Percentiles rank a stretch among this genome's conserved stretches.
Conservation (phyloP, 2,888 invertebrate species). For the Scotopteryx bipunctaria region DNA sequence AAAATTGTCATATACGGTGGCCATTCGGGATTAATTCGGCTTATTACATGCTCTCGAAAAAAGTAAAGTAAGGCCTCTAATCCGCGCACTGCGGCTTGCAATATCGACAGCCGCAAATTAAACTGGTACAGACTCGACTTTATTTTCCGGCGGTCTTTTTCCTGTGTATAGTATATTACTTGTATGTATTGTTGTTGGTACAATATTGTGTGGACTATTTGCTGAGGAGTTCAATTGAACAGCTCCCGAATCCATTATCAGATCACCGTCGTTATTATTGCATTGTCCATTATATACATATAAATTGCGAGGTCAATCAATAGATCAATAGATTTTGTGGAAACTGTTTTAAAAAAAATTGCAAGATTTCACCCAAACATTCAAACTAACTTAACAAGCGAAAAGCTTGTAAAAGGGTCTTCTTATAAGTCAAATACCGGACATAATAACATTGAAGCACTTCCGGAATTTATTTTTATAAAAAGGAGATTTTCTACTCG, state of each 20-base stretch:
- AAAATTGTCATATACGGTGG: constrained; percentile 27
- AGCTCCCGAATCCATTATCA: too few species aligned
- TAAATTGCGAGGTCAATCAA: too few species aligned
- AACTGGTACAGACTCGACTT: constrained; percentile 39
- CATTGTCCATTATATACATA: too few species aligned
- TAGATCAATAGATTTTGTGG: too few species aligned
- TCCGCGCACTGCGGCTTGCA: constrained; percentile 43
- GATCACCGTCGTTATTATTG: too few species aligned
- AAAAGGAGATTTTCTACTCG: constrained; percentile 35
- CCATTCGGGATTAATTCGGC: constrained; percentile 37
- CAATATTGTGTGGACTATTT: too few species aligned
- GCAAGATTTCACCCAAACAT: too few species aligned
- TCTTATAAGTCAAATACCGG: constrained; percentile 13
- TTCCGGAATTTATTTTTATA: constrained; percentile 23
- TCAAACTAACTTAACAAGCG: too few species aligned
- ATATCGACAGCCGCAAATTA: constrained; percentile 61
- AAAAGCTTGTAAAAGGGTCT: too few species aligned
- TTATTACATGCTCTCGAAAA: constrained; percentile 39
- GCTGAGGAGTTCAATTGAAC: too few species aligned
- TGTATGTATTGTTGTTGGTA: background rate
- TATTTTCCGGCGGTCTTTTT: constrained; percentile 29
- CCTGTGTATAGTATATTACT: constrained; percentile 16
- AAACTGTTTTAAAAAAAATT: too few species aligned
- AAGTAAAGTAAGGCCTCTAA: constrained; percentile 34
- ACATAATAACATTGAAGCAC: constrained; percentile 19